A percentile compares a stretch with the other conserved stretches of the same genome.
Evolutionary conservation across 2,888 invertebrate genomes (phyloP).

Genomic region (Lagria hirta): DNA sequence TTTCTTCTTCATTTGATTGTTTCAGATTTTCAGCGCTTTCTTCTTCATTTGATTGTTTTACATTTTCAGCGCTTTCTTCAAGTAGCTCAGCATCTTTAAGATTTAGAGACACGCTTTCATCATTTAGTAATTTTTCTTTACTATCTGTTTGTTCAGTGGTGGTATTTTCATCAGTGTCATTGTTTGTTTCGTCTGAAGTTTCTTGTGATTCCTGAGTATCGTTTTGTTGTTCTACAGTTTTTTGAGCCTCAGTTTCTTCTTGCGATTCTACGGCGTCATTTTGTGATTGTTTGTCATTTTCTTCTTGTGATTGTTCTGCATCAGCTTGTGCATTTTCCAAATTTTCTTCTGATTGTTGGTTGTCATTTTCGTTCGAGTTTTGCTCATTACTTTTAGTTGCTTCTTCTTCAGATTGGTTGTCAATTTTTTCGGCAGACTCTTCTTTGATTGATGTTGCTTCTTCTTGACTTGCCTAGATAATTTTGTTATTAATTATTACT

Average conservation of each 20-base stretch:
- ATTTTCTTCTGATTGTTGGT: constrained; percentile 55
- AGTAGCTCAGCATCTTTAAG: too few species aligned
- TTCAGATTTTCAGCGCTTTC: constrained; percentile 31
- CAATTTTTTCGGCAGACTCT: constrained; percentile 44
- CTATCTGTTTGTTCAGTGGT: too few species aligned
- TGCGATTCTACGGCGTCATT: too few species aligned
- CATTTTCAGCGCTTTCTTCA: constrained; percentile 34
- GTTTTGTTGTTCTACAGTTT: constrained; percentile 30
- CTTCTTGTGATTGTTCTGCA: constrained; percentile 54
- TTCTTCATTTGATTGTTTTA: constrained; percentile 11
- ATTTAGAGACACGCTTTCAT: too few species aligned
- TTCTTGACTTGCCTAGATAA: constrained; percentile 17
- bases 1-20: constrained; percentile 28
- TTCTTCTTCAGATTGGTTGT: constrained; percentile 12
- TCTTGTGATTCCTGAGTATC: constrained; percentile 29
- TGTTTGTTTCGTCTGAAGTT: constrained; percentile 31
- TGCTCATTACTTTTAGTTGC: constrained; percentile 22
- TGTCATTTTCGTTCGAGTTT: constrained; percentile 52
- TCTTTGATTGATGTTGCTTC: constrained; percentile 26
- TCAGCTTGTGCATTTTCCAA: too few species aligned
- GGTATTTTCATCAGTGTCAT: constrained; percentile 36
- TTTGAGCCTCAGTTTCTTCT: constrained; percentile 32
- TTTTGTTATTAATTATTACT: constrained; percentile 33
- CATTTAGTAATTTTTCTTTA: constrained; percentile 45
- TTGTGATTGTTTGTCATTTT: constrained; percentile 53